Conservation (phyloP, 2,797 vertebrate genomes). For the Rhincodon typus region DNA sequence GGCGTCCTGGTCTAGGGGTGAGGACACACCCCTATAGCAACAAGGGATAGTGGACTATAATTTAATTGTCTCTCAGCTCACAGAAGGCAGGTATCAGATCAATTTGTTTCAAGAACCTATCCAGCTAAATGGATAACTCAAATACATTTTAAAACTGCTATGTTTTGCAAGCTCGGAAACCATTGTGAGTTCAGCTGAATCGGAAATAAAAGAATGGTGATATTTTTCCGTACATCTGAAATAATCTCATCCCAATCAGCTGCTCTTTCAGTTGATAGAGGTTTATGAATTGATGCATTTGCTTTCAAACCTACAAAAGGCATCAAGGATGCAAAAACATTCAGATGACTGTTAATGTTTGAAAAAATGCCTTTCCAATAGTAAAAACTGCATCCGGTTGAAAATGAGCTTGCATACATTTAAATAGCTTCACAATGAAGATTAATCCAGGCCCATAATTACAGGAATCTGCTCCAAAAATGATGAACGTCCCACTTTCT, state of each 20-base stretch:
- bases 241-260: background rate
- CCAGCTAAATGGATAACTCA: background rate
- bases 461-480: background rate
- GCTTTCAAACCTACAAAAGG: background rate
- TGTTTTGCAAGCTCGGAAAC: background rate
- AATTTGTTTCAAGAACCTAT: background rate
- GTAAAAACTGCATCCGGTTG: background rate
- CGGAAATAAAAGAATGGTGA: background rate
- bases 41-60: background rate
- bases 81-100: background rate
- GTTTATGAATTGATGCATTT: background rate
- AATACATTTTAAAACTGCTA: background rate
- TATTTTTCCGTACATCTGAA: background rate
- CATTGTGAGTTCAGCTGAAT: conserved; percentile 10
- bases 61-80: background rate
- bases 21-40: background rate
- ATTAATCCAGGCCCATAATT: background rate
- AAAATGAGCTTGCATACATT: background rate
- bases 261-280: too few species aligned
- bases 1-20: too few species aligned
- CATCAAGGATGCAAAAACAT: background rate
- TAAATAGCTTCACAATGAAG: background rate
- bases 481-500: too few species aligned
- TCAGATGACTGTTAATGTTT: background rate
- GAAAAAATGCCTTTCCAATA: background rate